A percentile compares a stretch with the other conserved stretches of the same genome.
Evolutionary conservation across 2,888 invertebrate species (phyloP).

Genomic region (Amblyjoppa proteus): DNA sequence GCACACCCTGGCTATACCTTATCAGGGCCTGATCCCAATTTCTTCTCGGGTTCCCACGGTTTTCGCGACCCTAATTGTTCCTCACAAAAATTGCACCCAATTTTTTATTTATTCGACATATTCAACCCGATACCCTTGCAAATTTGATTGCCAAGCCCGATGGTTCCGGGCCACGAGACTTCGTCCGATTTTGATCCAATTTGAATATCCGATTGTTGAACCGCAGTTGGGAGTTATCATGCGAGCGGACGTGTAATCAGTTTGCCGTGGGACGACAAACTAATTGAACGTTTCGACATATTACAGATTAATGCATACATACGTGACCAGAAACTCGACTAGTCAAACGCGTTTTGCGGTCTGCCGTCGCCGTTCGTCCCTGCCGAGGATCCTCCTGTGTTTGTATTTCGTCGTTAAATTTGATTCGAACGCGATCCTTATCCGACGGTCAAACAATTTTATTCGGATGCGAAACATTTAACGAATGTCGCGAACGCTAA

Average conservation of each 20-base stretch:
- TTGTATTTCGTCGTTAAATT: background rate
- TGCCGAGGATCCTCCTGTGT: background rate
- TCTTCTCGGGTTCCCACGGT: background rate
- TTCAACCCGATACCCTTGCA: background rate
- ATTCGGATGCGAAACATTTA: background rate
- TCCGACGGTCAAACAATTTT: background rate
- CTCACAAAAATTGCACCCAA: background rate
- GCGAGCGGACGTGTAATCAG: slow-evolving; percentile 8
- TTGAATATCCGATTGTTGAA: slow-evolving; percentile 15
- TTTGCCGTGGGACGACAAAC: slow-evolving; percentile 14
- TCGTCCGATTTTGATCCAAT: background rate
- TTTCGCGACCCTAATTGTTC: background rate
- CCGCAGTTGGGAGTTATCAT: background rate
- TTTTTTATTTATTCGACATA: background rate
- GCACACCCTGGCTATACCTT: too few species aligned
- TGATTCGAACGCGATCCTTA: background rate
- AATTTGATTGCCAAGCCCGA: background rate
- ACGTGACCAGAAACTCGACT: slow-evolving; percentile 11
- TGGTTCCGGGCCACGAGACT: background rate
- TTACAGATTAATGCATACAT: slow-evolving; percentile 21
- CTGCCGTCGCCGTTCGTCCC: background rate
- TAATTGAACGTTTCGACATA: slow-evolving; percentile 29
- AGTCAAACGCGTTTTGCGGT: background rate
- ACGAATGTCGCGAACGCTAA: background rate
- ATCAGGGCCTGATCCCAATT: too few species aligned